Percentiles rank a stretch among this genome's conserved stretches.
phyloP scores from a whole-genome alignment of 2,888 invertebrate genomes.

The Cephus runcator region DNA sequence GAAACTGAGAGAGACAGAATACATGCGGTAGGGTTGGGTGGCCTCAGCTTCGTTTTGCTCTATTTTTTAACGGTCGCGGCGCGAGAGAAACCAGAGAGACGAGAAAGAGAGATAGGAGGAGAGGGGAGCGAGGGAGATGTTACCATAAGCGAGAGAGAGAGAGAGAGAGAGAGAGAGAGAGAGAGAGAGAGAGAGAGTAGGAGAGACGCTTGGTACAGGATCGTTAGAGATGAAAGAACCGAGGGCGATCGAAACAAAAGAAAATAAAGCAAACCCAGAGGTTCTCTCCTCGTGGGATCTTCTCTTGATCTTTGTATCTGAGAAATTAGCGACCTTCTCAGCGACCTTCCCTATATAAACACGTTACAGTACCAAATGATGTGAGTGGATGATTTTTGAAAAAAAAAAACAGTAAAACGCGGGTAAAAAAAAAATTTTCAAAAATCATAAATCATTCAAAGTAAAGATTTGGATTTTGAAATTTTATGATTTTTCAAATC shows the following conservation, averaged over 20 bases:
- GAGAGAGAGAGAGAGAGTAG: slow-evolving; percentile 5
- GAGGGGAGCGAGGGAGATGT: not conserved
- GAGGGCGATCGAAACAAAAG: slow-evolving; percentile 32
- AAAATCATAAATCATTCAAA: not conserved
- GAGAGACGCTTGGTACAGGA: slow-evolving; percentile 14
- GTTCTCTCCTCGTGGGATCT: not conserved
- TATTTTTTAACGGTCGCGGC: slow-evolving; percentile 53
- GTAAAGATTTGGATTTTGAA: not conserved
- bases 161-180: slow-evolving; percentile 2
- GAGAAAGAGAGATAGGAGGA: slow-evolving; percentile 10
- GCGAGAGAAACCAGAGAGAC: slow-evolving; percentile 16
- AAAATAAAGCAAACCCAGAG: slow-evolving; percentile 13
- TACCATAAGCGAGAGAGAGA: slow-evolving; percentile 5
- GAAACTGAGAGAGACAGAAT: not conserved
- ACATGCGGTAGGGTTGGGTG: slow-evolving; percentile 29
- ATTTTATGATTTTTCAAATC: not conserved
- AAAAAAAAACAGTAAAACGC: not conserved
- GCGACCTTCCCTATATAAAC: not conserved
- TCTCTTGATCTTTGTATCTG: not conserved
- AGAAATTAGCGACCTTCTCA: not conserved
- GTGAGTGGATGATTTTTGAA: not conserved
- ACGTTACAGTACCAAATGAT: not conserved
- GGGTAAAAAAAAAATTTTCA: not conserved
- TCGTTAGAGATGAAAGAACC: slow-evolving; percentile 32
- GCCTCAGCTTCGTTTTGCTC: slow-evolving; percentile 39